Evolutionary conservation across 2,797 vertebrate genomes (phyloP).

Genomic region (Galago senegalensis): DNA sequence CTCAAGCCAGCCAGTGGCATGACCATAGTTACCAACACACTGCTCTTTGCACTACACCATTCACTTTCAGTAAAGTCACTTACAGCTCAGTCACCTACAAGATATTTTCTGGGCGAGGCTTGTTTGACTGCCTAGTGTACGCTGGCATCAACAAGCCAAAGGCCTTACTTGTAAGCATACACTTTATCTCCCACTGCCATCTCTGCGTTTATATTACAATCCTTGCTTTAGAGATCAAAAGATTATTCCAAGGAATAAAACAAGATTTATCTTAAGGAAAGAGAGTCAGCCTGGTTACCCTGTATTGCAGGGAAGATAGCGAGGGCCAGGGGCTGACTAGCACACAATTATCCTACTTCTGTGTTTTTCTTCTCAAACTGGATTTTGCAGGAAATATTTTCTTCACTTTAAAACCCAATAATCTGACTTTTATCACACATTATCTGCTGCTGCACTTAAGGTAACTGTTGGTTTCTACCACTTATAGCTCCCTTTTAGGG

Average conservation of each 20-base stretch:
- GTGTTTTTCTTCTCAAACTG: neutral
- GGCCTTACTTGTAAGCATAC: neutral
- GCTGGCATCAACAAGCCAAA: conserved; percentile 14
- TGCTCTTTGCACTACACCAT: neutral
- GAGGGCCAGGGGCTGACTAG: neutral
- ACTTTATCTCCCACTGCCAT: neutral
- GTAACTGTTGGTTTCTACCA: conserved; percentile 52
- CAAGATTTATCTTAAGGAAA: conserved; percentile 51
- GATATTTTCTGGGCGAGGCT: neutral
- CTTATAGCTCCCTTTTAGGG: conserved; percentile 10
- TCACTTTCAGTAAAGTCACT: neutral
- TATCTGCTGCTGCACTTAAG: conserved; percentile 45
- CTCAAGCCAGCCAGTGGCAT: too few species aligned
- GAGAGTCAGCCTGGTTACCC: neutral
- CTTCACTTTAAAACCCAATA: conserved; percentile 50
- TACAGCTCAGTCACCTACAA: neutral
- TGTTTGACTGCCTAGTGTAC: neutral
- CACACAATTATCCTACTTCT: neutral
- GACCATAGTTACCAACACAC: neutral
- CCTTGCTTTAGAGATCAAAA: neutral
- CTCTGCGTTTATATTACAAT: neutral
- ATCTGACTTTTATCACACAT: conserved; percentile 40
- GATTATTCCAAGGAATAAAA: conserved; percentile 19
- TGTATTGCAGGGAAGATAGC: neutral
- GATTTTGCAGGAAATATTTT: conserved; percentile 8